A percentile compares a stretch with the other conserved stretches of the same genome.
phyloP scores from a whole-genome alignment of 2,113 vertebrate species.

The Nannospalax galili region DNA sequence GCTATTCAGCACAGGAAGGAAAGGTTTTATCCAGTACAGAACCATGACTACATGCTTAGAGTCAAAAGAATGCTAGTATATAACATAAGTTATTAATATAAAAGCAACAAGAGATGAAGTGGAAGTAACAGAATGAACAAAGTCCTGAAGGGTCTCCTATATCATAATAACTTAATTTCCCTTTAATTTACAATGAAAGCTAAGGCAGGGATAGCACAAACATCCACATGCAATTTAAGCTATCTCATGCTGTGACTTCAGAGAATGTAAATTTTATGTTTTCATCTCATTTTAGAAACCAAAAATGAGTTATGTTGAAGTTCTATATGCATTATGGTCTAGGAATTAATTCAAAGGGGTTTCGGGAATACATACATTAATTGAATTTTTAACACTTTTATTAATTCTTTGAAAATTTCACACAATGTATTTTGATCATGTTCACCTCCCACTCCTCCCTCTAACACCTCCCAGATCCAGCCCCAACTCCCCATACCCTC shows the following conservation, averaged over 20 bases:
- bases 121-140: not conserved
- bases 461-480: not conserved
- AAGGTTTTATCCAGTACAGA: not conserved
- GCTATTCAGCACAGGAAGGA: too few species aligned
- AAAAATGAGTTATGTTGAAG: slow-evolving; percentile 12
- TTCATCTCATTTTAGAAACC: slow-evolving; percentile 43
- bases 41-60: not conserved
- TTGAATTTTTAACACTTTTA: not conserved
- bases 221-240: slow-evolving; percentile 40
- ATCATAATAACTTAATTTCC: not conserved
- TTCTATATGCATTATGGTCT: slow-evolving; percentile 1
- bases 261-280: slow-evolving; percentile 46
- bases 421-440: not conserved
- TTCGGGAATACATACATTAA: not conserved
- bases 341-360: not conserved
- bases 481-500: too few species aligned
- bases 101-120: not conserved
- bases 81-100: not conserved
- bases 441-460: too few species aligned
- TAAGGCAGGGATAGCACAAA: not conserved
- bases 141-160: not conserved
- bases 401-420: not conserved
- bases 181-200: slow-evolving; percentile 21
- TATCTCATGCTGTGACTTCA: slow-evolving; percentile 50
- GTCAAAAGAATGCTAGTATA: not conserved